phyloP scores from a whole-genome alignment of 2,797 vertebrate genomes.

The Psittacula echo region DNA sequence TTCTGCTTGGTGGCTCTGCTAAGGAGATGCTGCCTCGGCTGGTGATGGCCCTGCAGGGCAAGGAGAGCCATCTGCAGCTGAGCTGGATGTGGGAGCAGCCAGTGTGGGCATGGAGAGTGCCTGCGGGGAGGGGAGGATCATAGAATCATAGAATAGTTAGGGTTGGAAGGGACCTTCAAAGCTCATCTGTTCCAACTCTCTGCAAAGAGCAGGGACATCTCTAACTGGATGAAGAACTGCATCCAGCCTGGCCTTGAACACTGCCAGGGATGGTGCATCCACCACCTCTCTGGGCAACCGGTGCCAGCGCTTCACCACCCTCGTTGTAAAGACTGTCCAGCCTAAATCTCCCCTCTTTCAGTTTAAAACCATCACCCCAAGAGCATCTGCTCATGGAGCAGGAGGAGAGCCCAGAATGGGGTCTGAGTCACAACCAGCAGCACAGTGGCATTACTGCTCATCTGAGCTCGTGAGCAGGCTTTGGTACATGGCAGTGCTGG shows the following conservation, averaged over 20 bases:
- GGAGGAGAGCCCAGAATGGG: background rate
- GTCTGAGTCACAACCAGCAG: background rate
- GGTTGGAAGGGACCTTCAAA: background rate
- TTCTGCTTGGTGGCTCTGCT: background rate
- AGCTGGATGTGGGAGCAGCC: fast-evolving
- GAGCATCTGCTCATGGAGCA: background rate
- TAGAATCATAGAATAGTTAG: background rate
- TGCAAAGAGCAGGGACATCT: background rate
- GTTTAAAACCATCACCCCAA: background rate
- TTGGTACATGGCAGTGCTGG: fast-evolving
- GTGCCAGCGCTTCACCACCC: background rate
- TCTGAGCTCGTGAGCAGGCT: background rate
- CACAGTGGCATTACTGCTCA: fast-evolving
- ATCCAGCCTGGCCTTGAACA: background rate
- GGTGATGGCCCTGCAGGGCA: background rate
- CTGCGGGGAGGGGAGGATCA: background rate
- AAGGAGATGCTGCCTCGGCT: background rate
- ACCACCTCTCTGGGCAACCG: background rate
- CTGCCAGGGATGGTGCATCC: background rate
- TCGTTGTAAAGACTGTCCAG: background rate
- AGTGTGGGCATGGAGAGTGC: background rate
- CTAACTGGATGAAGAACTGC: background rate
- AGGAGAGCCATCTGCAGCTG: background rate
- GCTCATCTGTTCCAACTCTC: background rate
- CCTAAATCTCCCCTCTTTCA: background rate